Percentiles rank a stretch among this genome's conserved stretches.
Conservation (phyloP, 2,797 vertebrate species). For the Pelochelys cantorii region DNA sequence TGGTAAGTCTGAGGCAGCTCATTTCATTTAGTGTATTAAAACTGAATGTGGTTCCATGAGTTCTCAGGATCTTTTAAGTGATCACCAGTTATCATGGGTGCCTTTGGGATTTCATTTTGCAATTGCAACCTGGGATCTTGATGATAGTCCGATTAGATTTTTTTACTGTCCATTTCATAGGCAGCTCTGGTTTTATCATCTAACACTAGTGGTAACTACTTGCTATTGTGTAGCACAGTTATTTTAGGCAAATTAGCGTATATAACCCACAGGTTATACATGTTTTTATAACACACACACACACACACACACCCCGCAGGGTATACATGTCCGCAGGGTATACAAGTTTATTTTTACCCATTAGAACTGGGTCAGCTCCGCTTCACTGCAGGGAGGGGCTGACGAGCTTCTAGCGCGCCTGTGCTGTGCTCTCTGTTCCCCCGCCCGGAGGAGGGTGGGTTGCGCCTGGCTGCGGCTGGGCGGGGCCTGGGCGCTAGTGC, state of each 20-base stretch:
- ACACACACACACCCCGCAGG: too few relatives aligned
- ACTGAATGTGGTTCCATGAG: background rate
- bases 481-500: too few relatives aligned
- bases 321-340: too few relatives aligned
- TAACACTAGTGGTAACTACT: background rate
- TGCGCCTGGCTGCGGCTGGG: too few relatives aligned
- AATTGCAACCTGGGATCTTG: background rate
- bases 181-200: background rate
- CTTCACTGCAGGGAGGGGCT: too few relatives aligned
- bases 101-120: background rate
- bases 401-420: too few relatives aligned
- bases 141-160: background rate
- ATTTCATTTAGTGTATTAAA: background rate
- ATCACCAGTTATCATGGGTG: background rate
- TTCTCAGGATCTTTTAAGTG: background rate
- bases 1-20: background rate
- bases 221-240: background rate
- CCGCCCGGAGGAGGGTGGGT: too few relatives aligned
- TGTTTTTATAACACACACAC: too few relatives aligned
- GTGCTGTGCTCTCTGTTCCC: too few relatives aligned
- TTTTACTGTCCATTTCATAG: background rate
- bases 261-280: too few relatives aligned
- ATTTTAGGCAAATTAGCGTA: background rate
- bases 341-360: too few relatives aligned
- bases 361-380: too few relatives aligned